Evolutionary conservation across 2,888 invertebrate genomes (phyloP).

Genomic region (Pristionchus fissidentatus): DNA sequence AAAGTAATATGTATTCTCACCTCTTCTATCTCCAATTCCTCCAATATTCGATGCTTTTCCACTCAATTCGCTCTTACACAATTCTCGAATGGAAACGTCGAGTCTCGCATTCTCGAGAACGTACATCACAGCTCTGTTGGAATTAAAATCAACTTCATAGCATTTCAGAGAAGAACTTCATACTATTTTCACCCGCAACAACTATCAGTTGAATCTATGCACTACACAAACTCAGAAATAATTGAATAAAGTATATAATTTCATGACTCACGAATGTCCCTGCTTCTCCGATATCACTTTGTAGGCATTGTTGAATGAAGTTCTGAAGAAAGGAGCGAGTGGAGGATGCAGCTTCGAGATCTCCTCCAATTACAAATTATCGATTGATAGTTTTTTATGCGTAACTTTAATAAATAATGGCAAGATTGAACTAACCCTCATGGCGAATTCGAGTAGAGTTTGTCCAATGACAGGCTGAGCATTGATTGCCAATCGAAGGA

Average conservation of each 20-base stretch:
- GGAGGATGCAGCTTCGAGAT: slow-evolving; percentile 27
- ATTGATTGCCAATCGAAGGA: slow-evolving; percentile 34
- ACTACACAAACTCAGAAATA: background rate
- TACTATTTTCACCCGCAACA: background rate
- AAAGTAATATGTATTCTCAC: too few relatives aligned
- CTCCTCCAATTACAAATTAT: slow-evolving; percentile 1
- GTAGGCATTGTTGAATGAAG: slow-evolving; percentile 31
- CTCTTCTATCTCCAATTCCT: background rate
- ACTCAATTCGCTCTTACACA: slow-evolving; percentile 2
- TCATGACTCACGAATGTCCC: background rate
- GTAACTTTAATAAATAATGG: too few relatives aligned
- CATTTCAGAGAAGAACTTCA: background rate
- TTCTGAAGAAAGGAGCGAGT: background rate
- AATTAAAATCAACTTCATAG: background rate
- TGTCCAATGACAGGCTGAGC: slow-evolving; percentile 24
- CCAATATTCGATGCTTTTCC: background rate
- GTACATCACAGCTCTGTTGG: background rate
- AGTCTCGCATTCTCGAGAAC: slow-evolving; percentile 42
- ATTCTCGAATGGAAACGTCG: slow-evolving; percentile 13
- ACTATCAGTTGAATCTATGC: background rate
- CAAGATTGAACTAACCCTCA: slow-evolving; percentile 33
- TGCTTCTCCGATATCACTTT: slow-evolving; percentile 1
- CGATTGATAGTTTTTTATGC: too few relatives aligned
- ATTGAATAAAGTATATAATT: background rate
- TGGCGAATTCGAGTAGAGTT: slow-evolving; percentile 20